Base-by-base conservation (phyloP, 1,140 invertebrate species). In the Zaprionus vittiger region DNA sequence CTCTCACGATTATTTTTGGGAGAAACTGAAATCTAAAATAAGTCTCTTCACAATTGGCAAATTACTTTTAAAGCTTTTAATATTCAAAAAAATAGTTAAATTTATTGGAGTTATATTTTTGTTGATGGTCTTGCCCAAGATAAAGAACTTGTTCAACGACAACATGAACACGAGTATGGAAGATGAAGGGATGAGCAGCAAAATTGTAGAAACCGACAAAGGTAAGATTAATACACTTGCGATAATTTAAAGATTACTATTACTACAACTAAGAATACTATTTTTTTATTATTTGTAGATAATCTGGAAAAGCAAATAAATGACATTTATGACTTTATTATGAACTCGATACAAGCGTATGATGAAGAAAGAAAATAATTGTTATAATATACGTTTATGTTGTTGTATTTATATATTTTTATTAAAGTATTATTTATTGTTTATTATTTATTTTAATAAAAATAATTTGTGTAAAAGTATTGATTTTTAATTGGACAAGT, bases 61-160 rank as follows among this genome's bases (percentile, higher is more conserved):
- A 91, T 94, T 96, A 49, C 67, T 96, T 49, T 87, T 96, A 11
- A 96, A 96, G 86, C 81, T 96, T 7, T 93, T 96, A 2, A 95
- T 96, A 72, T 96, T 96, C 79, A 96, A 96, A 90, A 95, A 96
- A 92, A 95, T 96, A 57, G 95, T 96, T 17, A 96, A 96, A 83
- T 96, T 96, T 85, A 95, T 96, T 38, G 96, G 95, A 0, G 92
- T 96, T 1, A 94, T 96, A 62, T 96, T 95, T 85, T 93, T 97
- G 73, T 84, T 97, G 63, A 87, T 97, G 9, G 96, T 97, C 71
- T 95, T 97, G 61, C 96, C 96, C 0, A 96, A 96, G 83, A 92
- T 97, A 14, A 95, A 95, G 70, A 91, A 75, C 59, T 56, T 92
- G 37, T 83, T 92, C 15, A 79, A 79, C 17, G 91, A 90, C 20